Base-by-base conservation (phyloP, 2,113 vertebrate genomes). In the Oceanites oceanicus region DNA sequence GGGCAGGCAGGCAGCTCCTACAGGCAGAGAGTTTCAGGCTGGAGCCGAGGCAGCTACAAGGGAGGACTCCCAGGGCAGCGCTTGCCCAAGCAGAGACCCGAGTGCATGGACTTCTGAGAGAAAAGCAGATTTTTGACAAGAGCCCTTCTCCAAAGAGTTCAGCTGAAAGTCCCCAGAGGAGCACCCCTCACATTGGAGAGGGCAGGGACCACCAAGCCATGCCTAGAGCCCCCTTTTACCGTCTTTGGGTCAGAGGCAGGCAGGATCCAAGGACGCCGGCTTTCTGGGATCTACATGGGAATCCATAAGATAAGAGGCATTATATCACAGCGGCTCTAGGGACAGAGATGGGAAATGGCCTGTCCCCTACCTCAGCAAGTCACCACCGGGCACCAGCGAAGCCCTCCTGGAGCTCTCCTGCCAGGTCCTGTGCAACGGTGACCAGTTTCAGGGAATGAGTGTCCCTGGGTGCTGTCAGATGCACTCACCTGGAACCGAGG, bases 401-500 rank as follows among this genome's bases (percentile, higher is more conserved):
- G 6, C 16, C 17, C 47, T 2, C 44, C 44, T 7, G 44, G 44
- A 44, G 2, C 36, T 18, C 22, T 71, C n/a, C 38, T 74, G 71
- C 44, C 13, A 40, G 30, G 62, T 86, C 20, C 74, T 86, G 59
- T 52, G 70, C n/a, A 75, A 90, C 85, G 38, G 38, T 38, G 38
- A 38, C 38, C 38, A 38, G 27, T 65, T 91, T 91, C 61, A 78
- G 13, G 16, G 25, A 79, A 34, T 1, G 0, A 6, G 30, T 27
- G 25, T 66, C 42, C 34, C 29, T 34, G 21, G 3, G 1, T 27
- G 20, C 56, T 1, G 0, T 11, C 0, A 3, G 38, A 11, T 40
- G 8, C 52, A 88, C 97, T 76, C 98, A 99, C 99, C 99, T 99
- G 99, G 98, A 99, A 99, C 53, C 99, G 98, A 34, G 99, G 99